Base-by-base conservation (phyloP, 2,888 invertebrate species). In the Nesidiocoris tenuis region DNA sequence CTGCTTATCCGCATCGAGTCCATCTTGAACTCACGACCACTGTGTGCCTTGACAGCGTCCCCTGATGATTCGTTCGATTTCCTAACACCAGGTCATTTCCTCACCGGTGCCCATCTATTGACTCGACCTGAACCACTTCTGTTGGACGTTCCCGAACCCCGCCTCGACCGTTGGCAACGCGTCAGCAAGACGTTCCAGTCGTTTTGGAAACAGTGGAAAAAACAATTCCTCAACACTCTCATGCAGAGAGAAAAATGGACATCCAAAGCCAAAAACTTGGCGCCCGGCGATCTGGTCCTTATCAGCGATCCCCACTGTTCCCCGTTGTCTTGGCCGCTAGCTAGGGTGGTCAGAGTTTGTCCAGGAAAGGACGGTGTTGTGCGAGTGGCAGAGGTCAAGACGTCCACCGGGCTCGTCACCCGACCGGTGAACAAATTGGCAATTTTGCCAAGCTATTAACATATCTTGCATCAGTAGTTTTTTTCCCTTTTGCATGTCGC, bases 11-110 rank as follows among this genome's bases (percentile, higher is more conserved):
- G 39, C 16, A 59, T 79, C 0, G 76, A 79, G 39, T 63, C 74
- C 1, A 21, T 78, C 3, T 25, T 79, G 12, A 79, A 79, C 24
- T 65, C 66, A n/a, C 57, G 70, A 9, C 70, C 70, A 7, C 19
- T 63, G 19, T 68, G 55, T 63, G n/a, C 7, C n/a, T 7, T 68
- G 7, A 64, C 61, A n/a, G n/a, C n/a, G n/a, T n/a, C n/a, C n/a
- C n/a, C n/a, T n/a, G n/a, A n/a, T n/a, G n/a, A n/a, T n/a, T 64
- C n/a, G 63, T 56, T 68, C 19, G 70, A 68, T 64, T 68, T 39
- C 63, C 70, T 68, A 12, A 68, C 70, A 9, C 70, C 70, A 12
- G 70, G 70, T 7, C 70, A 68, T 68, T 68, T 68, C 21, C 61
- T 68, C 9, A 64, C 39, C 12, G 70, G 70, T 7, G 70, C 39